Percentiles rank a stretch among this genome's conserved stretches.
These are phyloP conservation scores for Dicrurus megarhynchus DNA, from an alignment of 2,113 vertebrate genomes.

Conservation along the genomic window DNA sequence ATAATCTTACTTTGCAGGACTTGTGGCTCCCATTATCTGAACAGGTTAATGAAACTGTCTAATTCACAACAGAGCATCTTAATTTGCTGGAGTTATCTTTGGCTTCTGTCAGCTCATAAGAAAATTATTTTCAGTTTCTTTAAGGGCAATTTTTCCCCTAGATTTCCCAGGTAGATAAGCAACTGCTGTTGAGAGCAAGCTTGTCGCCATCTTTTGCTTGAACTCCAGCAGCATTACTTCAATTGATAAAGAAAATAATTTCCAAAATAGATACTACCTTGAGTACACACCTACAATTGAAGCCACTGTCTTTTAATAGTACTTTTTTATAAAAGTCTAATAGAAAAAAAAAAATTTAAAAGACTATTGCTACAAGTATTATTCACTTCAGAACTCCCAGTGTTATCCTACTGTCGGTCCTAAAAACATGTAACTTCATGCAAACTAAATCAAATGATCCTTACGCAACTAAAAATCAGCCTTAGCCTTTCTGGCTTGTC, in stretches of 20 bases:
- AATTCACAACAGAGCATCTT: not conserved
- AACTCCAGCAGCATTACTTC: not conserved
- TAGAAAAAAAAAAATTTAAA: not conserved
- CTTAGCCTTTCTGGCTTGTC: not conserved
- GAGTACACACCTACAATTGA: not conserved
- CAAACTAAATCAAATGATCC: not conserved
- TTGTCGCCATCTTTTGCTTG: not conserved
- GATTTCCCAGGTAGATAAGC: not conserved
- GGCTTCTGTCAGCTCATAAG: not conserved
- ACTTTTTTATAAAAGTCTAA: not conserved
- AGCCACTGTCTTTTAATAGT: not conserved
- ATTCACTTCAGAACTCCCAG: not conserved
- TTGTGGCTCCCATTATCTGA: not conserved
- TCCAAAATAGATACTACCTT: not conserved
- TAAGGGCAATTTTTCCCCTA: not conserved
- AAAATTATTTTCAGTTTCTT: not conserved
- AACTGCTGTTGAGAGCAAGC: not conserved
- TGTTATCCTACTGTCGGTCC: not conserved
- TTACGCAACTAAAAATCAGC: not conserved
- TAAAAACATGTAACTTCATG: not conserved
- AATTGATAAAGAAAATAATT: not conserved
- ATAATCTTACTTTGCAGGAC: not conserved
- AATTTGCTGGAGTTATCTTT: not conserved
- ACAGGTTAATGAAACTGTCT: not conserved
- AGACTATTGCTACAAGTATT: not conserved